Evolutionary conservation across 2,888 invertebrate species (phyloP), one percentile per base, ranked within the genome.

Genomic region (Monochamus alternatus): DNA sequence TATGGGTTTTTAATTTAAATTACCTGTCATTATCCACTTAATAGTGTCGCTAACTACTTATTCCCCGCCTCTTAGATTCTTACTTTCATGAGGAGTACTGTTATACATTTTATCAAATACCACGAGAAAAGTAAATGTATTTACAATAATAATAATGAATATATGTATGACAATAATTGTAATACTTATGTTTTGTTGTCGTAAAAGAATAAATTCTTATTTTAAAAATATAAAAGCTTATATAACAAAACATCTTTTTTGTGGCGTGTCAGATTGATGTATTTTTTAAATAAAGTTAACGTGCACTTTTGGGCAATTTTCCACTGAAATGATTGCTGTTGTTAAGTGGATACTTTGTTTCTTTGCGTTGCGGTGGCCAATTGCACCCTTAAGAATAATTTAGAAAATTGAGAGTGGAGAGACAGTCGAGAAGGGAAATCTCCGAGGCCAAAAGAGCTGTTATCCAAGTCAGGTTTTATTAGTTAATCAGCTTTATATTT

Each of bases 371-470:
- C 10, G 55, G 55, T 38, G 12, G 14, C 58, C n/a, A 68, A 68
- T 52, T n/a, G 43, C 38, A 58, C 67, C 67, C 67, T 14, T 38
- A 68, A 68, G 67, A 58, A 55, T 52, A 55, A 68, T 68, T 68
- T 58, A 43, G 67, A 68, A 68, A 68, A 68, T 68, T 12, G 55
- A 38, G 38, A 68, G 67, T 4, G 38, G 52, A 68, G 58, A 65
- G 65, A 65, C 65, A 58, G 55, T 58, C 67, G 43, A 38, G 43
- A 3, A 22, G 55, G 67, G 58, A 55, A 58, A 55, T 68, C 58
- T 32, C 67, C 8, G 38, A 58, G 58, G 67, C 38, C 14, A 38
- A 58, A 68, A 55, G 32, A 68, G 32, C 55, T 12, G 58, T 38
- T 52, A 4, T 52, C 52, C 52, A 52, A 52, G 52, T 52, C 52